Base-by-base conservation (phyloP, 1,140 invertebrate genomes). In the Antheraea pernyi region DNA sequence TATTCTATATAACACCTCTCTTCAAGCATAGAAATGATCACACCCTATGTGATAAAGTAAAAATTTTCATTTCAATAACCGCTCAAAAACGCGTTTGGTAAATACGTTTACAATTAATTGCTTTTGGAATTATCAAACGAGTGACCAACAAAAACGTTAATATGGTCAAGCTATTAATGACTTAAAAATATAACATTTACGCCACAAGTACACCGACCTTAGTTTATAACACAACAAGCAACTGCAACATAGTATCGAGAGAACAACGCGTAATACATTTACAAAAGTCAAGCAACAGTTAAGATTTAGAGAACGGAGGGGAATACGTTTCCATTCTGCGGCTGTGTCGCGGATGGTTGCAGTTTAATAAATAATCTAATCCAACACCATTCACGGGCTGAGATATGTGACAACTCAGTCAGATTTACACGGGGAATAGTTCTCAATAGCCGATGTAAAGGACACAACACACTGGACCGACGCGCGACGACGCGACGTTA, bases 301-400 rank as follows among this genome's bases (percentile, higher is more conserved):
- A 53, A 53, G 46, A 53, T 53, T 53, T 53, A 53, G 46, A 53
- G 46, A 53, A 53, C 46, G 11, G 46, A 53, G 46, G 10, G 46
- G 46, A 16, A 53, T 53, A 53, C 46, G 46, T 53, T 53, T 53
- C 46, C 46, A 53, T 53, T 53, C 46, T 53, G 39, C 39, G 39
- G 39, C 39, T 42, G 46, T 53, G 46, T 53, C 46, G 46, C 46
- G 46, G 46, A 53, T 53, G 46, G 11, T 53, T 16, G 46, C 46
- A 16, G 46, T 53, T 53, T 53, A 53, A 53, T 66, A 59, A 58
- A 60, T 66, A 66, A 70, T 70, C 63, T 70, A 66, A 62, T 65
- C 37, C 65, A 22, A 53, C 69, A 66, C 69, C 37, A 58, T 53
- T 64, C 65, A 19, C 9, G n/a, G 65, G 63, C 65, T 71, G 62